Evolutionary conservation across 2,113 vertebrate genomes (phyloP), one percentile per base, ranked within the genome.

Genomic region (Gallinago media): DNA sequence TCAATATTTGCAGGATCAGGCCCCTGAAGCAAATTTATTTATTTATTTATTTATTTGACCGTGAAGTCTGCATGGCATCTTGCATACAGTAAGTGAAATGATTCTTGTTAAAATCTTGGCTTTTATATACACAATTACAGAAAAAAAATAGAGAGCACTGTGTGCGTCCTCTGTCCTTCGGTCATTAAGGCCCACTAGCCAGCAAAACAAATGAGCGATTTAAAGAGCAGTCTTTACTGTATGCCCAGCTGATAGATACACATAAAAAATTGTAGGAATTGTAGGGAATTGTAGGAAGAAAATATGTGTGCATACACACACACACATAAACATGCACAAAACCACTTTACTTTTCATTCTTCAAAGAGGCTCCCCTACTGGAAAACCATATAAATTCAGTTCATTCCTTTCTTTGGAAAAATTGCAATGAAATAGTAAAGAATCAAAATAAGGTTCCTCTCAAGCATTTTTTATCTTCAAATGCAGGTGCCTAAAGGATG

Each of bases 191-290:
- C 55, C 82, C 65, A 47, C 18, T 74, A 66, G 50, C 18, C 55
- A 85, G 59, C 25, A 67, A 70, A 83, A 76, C 38, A 94, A 85
- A 83, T 55, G 73, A 88, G 63, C 58, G 66, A 68, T 79, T 96
- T 83, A 86, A 88, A 67, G 2, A 73, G 12, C 20, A 68, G 19
- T 38, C 42, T 80, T 77, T 92, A 81, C 31, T 52, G 61, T 27
- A 8, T 77, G 27, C 47, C 66, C 55, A 84, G 49, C 25, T 83
- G 67, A 54, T 46, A 88, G 73, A 49, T 70, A 50, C 36, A 62
- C 14, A 5, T 11, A 83, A 42, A 36, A 95, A 94, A 77, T 42
- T n/a, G n/a, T n/a, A n/a, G n/a, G n/a, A n/a, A n/a, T n/a, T n/a
- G n/a, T n/a, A n/a, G 40, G 26, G 38, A 94, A 25, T 42, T 66